Base-by-base conservation (phyloP, 2,113 vertebrate species). In the Gallinago undulata region DNA sequence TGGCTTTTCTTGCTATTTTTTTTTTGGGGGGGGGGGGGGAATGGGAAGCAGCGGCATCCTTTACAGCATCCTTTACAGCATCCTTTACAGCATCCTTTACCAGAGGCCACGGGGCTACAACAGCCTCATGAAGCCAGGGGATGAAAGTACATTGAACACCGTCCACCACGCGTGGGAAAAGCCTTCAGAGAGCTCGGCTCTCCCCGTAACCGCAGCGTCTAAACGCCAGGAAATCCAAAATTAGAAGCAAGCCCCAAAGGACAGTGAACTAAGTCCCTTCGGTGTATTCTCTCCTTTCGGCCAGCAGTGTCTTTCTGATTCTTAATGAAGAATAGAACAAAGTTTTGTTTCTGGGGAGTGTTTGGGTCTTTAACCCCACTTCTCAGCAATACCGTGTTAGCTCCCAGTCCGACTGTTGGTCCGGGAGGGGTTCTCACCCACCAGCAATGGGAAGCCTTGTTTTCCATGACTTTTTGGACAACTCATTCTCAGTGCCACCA, bases 251-350 rank as follows among this genome's bases (percentile, higher is more conserved):
- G 33, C 57, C 82, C 72, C 79, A 70, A 24, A 59, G 79, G 31
- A 33, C 21, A 22, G 33, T 1, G 33, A 48, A 15, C 2, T 1
- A 8, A 60, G 25, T 6, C 27, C 21, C 3, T 0, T 0, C 2
- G 21, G 11, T 1, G n/a, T 2, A 4, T 8, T 35, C 27, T 2
- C 63, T 63, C 59, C 75, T 9, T 74, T 10, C 53, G 5, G 53
- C 35, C 7, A 86, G 53, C 0, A 2, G 21, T 6, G 5, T 25
- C 63, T 11, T 24, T 14, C 63, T 2, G 35, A 43, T 2, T 41
- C 31, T 24, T 2, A 1, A 1, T 0, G 37, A 12, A 22, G 50
- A 69, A 62, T 0, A 27, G 48, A 4, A 5, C 4, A 25, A 77
- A 76, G 87, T 77, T 83, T 4, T 24, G 48, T 6, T 79, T 60